These are phyloP conservation scores for Prochilodus magdalenae DNA, from an alignment of 2,113 vertebrate genomes.

Conservation along the genomic window DNA sequence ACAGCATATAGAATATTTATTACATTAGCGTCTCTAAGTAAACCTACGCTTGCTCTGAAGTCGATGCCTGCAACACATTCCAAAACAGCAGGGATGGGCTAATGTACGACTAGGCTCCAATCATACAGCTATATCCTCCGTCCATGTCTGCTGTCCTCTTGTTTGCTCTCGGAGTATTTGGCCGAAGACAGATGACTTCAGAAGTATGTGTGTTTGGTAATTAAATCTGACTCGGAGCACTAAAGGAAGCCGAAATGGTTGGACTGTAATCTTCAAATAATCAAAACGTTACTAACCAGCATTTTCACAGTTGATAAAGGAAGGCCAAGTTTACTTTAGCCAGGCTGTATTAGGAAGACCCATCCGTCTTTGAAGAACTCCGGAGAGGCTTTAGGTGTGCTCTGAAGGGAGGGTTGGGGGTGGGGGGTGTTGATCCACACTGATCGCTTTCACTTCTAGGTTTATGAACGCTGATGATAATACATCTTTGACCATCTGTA, in stretches of 20 bases:
- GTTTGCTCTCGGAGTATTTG: not conserved
- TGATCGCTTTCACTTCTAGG: no score
- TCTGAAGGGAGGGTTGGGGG: no score
- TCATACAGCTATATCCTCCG: not conserved
- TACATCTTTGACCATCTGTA: not conserved
- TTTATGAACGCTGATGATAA: not conserved
- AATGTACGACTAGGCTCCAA: no score
- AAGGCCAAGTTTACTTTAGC: conserved; percentile 1
- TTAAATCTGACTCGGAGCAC: no score
- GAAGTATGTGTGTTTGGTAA: not conserved
- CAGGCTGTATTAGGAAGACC: not conserved
- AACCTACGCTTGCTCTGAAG: no score
- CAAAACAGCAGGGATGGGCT: no score
- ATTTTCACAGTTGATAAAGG: not conserved
- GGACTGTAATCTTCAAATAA: not conserved
- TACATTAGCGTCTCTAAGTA: no score
- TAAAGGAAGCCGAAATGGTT: no score
- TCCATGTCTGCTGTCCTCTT: not conserved
- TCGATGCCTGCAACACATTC: no score
- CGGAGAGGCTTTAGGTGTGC: not conserved
- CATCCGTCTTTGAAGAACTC: not conserved
- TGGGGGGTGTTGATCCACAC: not conserved
- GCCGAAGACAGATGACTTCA: not conserved
- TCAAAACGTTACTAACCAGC: not conserved
- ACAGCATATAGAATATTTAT: no score